Conservation (phyloP, 2,797 vertebrate species). For the Chrysocyon brachyurus region DNA sequence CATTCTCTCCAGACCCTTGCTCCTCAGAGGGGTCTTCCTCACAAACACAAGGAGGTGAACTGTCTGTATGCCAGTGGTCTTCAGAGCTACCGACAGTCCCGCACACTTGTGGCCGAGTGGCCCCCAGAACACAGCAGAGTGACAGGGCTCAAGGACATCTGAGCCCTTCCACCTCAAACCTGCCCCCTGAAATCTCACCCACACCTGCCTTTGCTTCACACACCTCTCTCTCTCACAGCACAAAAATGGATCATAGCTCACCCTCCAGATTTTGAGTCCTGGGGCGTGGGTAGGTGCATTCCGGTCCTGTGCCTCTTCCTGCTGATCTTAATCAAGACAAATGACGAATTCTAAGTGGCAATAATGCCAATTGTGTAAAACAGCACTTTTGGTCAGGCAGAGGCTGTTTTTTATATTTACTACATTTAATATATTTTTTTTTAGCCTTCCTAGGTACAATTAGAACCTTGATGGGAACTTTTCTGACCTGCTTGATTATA, state of each 20-base stretch:
- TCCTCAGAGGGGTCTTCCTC: neutral
- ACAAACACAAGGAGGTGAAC: neutral
- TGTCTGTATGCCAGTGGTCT: neutral
- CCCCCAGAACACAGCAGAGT: neutral
- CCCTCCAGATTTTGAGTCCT: neutral
- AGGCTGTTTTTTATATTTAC: neutral
- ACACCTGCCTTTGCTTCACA: neutral
- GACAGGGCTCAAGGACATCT: accelerated
- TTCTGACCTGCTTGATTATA: neutral
- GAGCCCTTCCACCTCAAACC: neutral
- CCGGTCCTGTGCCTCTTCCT: neutral
- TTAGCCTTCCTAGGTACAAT: neutral
- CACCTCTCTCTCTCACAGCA: neutral
- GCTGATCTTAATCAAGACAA: neutral
- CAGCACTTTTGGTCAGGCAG: neutral
- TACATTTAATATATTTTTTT: neutral
- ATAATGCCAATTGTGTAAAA: neutral
- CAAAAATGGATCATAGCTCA: neutral
- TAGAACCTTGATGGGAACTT: neutral
- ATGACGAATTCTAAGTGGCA: neutral
- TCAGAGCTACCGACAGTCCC: neutral
- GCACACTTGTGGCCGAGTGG: accelerated
- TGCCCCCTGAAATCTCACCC: neutral
- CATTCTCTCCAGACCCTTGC: too few relatives aligned
- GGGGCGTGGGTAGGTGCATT: neutral